Evolutionary conservation across 2,113 vertebrate species (phyloP).

Genomic region (Coracopsis vasa): DNA sequence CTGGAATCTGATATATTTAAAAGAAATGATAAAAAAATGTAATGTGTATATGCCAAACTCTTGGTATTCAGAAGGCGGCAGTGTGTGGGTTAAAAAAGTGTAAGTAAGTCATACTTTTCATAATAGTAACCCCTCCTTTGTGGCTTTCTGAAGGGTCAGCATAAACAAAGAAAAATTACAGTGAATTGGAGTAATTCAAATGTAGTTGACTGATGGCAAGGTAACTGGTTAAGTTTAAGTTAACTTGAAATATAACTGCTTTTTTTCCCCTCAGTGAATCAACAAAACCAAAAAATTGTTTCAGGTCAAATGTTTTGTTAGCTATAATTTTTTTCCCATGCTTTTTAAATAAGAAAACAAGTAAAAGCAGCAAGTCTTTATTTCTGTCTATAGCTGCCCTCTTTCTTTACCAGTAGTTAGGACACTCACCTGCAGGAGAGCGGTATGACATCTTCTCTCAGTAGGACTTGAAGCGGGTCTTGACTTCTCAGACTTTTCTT

Average conservation of each 20-base stretch:
- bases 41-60: not conserved
- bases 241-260: not conserved
- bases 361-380: not conserved
- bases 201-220: not conserved
- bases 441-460: not conserved
- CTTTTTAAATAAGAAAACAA: not conserved
- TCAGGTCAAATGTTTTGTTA: not conserved
- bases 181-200: not conserved
- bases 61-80: not conserved
- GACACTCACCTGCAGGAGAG: conserved; percentile 23
- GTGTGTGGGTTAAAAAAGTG: not conserved
- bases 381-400: not conserved
- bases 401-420: not conserved
- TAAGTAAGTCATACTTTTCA: not conserved
- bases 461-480: not conserved
- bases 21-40: not conserved
- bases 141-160: not conserved
- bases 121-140: not conserved
- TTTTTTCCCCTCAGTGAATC: not conserved
- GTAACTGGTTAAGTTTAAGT: not conserved
- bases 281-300: not conserved
- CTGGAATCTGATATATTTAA: not conserved
- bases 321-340: not conserved
- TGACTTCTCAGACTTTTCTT: not conserved
- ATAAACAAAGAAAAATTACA: not conserved